Evolutionary conservation across 2,797 vertebrate species (phyloP), one percentile per base, ranked within the genome.

Genomic region (Hyperoplus lanceolatus): DNA sequence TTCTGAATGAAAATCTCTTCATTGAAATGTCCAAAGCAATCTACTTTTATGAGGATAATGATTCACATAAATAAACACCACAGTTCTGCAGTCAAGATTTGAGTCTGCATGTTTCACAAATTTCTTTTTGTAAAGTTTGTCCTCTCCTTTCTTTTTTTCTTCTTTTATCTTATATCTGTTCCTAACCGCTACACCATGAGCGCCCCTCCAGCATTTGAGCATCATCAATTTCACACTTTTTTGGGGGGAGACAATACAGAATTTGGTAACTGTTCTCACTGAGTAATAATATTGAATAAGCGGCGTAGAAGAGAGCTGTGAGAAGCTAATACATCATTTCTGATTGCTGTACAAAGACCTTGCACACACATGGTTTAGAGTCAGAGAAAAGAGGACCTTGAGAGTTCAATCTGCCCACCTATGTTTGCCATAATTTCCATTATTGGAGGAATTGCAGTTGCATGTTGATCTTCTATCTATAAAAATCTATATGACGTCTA

Each of bases 351-450:
- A 49, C 18, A 1, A 5, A 0, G 4, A 76, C 73, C 73, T 81
- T 68, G 62, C 42, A 56, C 42, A 62, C 18, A 11, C 43, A 36
- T 16, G 21, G 46, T 9, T 60, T 43, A 12, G 38, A 66, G 14
- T 39, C 11, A n/a, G 55, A 73, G 45, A 76, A 77, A 81, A 68
- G 77, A 82, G 3, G 55, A 77, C 73, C 75, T 80, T 73, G 64
- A 29, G 43, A 62, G 54, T 48, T 71, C 42, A 58, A 63, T 72
- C 64, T 39, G 43, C 51, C 49, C 9, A 4, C 5, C 42, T 18
- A 3, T 21, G 29, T 55, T 63, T 49, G 18, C 0, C 2, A 7
- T 59, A 6, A 11, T 50, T 29, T 39, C 38, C 29, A 15, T 5
- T 2, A 55, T 46, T 16, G 38, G 6, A 45, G 41, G 5, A 41